phyloP scores from a whole-genome alignment of 2,113 vertebrate genomes.

The Callipepla squamata region DNA sequence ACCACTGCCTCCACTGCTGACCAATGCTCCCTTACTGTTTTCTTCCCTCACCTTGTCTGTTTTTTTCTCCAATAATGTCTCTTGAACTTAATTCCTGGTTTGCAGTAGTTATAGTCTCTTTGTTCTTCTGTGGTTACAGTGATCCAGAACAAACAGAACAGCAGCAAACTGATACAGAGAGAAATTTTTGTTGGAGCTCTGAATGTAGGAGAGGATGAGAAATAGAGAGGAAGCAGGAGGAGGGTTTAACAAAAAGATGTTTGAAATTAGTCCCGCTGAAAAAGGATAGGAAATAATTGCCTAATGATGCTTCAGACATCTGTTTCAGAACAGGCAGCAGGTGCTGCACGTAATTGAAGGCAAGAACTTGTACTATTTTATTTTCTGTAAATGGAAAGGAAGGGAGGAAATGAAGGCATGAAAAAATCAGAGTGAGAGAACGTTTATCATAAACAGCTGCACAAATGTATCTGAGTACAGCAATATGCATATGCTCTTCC shows the following conservation, averaged over 20 bases:
- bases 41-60: background rate
- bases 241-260: background rate
- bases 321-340: conserved; percentile 54
- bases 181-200: conserved; percentile 7
- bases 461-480: background rate
- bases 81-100: background rate
- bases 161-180: background rate
- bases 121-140: background rate
- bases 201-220: background rate
- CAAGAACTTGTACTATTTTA: conserved; percentile 31
- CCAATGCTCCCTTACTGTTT: background rate
- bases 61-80: background rate
- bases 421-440: conserved; percentile 38
- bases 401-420: conserved; percentile 34
- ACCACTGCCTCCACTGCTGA: background rate
- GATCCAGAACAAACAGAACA: conserved; percentile 16
- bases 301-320: conserved; percentile 53
- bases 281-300: conserved; percentile 28
- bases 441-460: conserved; percentile 28
- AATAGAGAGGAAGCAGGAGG: conserved; percentile 10
- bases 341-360: conserved; percentile 49
- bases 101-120: background rate
- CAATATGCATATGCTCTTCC: background rate
- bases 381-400: conserved; percentile 28
- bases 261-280: conserved; percentile 21